These are phyloP conservation scores for Dendrocincla tyrannina DNA, from an alignment of 2,797 vertebrate species.

Conservation along the genomic window DNA sequence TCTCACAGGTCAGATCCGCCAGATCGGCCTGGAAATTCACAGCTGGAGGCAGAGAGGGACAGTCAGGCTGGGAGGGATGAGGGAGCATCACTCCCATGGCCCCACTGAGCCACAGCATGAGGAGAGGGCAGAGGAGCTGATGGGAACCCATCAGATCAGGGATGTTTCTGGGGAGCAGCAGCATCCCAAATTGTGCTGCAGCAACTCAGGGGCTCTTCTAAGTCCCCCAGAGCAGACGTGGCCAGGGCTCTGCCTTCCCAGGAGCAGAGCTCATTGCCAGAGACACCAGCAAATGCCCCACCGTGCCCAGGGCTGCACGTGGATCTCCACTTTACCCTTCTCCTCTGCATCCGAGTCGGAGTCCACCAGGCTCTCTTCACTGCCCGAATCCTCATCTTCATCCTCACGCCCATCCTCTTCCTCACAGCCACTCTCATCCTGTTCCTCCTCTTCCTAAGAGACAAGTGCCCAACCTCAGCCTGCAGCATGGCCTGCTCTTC, in stretches of 20 bases:
- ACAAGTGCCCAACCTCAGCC: not conserved
- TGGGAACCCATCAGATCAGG: not conserved
- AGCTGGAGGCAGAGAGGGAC: conserved; percentile 6
- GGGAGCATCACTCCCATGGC: not conserved
- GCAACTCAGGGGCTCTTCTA: not conserved
- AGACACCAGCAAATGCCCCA: not conserved
- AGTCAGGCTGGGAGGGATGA: not conserved
- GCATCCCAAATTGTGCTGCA: not conserved
- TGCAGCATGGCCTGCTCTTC: not conserved
- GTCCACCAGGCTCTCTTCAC: conserved; percentile 92
- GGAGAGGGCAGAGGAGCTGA: not conserved
- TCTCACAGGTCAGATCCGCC: conserved; percentile 95
- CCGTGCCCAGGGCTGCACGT: not conserved
- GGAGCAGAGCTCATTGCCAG: not conserved
- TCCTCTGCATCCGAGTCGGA: conserved; percentile 93
- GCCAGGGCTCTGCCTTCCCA: not conserved
- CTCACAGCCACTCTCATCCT: conserved; percentile 90
- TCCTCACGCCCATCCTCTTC: conserved; percentile 87
- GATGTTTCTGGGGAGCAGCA: not conserved
- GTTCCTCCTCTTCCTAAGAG: conserved; percentile 86
- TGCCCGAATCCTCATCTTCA: conserved; percentile 91
- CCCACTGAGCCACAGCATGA: not conserved
- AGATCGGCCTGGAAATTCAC: conserved; percentile 93
- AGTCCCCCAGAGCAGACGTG: fast-evolving
- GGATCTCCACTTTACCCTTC: conserved; percentile 81